phyloP scores from a whole-genome alignment of 2,113 vertebrate species.

The Paradoxurus hermaphroditus region DNA sequence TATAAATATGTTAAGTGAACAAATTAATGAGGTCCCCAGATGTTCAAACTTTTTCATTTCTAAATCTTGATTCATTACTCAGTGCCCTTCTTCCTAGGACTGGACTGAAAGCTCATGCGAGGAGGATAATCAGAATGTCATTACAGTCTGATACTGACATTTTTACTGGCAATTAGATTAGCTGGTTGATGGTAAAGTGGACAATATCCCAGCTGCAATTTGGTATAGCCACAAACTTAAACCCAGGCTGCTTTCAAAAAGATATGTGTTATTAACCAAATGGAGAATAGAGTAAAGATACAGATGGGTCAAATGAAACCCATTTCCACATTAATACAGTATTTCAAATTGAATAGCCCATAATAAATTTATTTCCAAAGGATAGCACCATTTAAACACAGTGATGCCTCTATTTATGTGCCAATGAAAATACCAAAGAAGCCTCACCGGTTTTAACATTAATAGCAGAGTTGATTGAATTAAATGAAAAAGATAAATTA shows the following conservation, averaged over 20 bases:
- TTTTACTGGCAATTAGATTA: neutral
- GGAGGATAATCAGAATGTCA: neutral
- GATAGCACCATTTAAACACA: neutral
- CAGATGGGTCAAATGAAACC: neutral
- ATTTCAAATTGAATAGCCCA: neutral
- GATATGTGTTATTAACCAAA: neutral
- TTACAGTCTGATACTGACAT: neutral
- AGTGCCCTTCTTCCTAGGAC: neutral
- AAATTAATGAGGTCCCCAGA: neutral
- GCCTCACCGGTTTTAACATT: neutral
- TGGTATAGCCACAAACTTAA: neutral
- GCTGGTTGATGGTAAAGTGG: neutral
- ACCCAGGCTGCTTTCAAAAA: neutral
- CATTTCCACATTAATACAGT: neutral
- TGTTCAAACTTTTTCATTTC: neutral
- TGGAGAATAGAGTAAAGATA: neutral
- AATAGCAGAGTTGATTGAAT: conserved; percentile 5
- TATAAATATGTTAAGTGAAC: neutral
- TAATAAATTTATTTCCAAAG: neutral
- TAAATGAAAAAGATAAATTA: conserved; percentile 32
- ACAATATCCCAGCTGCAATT: neutral
- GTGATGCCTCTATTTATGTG: neutral
- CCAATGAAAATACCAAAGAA: conserved; percentile 32
- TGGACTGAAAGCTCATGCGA: neutral
- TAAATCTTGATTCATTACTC: neutral